Evolutionary conservation across 35 echinoderm and acorn worm species (phyloP), one percentile per base, ranked within the genome.

Genomic region (Ophioderma brevispina): DNA sequence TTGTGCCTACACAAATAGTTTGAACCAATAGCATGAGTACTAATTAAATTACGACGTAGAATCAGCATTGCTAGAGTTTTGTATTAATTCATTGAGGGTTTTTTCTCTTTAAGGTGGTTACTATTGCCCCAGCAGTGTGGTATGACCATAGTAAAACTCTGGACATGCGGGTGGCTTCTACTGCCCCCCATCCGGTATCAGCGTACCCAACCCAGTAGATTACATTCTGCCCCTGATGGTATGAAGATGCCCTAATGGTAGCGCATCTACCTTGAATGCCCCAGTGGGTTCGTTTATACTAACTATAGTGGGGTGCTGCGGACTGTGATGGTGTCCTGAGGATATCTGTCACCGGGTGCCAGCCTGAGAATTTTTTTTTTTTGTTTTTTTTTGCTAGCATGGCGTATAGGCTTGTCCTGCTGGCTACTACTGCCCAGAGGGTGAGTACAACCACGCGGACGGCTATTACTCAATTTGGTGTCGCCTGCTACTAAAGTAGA

Each of bases 231-330:
- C 96, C n/a, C 96, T 0, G 46, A 81, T 1, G 96, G 96, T 30
- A 90, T 98, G 25, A 90, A 95, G n/a, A 37, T 98, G 96, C 33
- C 96, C 96, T 39, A 98, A 98, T 36, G 96, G 96, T 32, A 95
- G 93, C 33, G 96, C 85, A 95, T 91, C 46, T 98, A 98, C 76
- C 75, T 86, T 75, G 87, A 93, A 4, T 98, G 96, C 56, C 83
- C 90, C 13, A 78, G 90, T 31, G 96, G 96, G 25, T 75, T 35
- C n/a, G 1, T 95, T 84, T 55, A 70, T 70, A 90, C 96, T 32
- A 95, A 98, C 84, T 98, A 98, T 84, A 89, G 81, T 17, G 96
- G 96, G 38, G n/a, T n/a, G 96, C 96, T 33, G 84, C 96, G 0
- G 90, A 84, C 6, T 98, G 96, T 36, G 87, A 93, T 18, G 79